Conservation (phyloP, 2,797 vertebrate species). For the Sebastes trivittatus region DNA sequence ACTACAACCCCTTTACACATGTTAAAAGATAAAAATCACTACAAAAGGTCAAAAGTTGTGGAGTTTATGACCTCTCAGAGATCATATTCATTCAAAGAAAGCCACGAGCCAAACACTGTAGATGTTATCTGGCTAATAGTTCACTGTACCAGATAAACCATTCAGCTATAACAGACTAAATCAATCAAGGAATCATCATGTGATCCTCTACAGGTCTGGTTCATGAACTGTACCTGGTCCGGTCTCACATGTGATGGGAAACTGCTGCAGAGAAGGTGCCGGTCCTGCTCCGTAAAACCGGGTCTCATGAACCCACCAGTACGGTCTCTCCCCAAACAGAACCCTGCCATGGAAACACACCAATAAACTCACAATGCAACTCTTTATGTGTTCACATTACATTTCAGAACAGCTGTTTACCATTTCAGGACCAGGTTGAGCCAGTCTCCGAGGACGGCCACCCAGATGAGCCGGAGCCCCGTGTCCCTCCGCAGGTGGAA, state of each 20-base stretch:
- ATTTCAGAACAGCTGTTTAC: conserved; percentile 68
- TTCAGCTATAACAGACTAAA: not conserved
- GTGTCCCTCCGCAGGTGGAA: conserved; percentile 88
- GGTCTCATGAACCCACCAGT: conserved; percentile 97
- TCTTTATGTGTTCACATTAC: rapidly evolving
- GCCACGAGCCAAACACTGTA: not conserved
- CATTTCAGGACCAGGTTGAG: conserved; percentile 97
- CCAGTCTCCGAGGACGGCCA: conserved; percentile 95
- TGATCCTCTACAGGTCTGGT: not conserved
- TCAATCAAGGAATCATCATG: not conserved
- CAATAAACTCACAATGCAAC: not conserved
- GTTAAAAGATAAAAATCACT: conserved; percentile 2
- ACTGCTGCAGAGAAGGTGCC: conserved; percentile 87
- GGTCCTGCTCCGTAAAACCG: conserved; percentile 84
- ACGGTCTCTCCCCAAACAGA: conserved; percentile 94
- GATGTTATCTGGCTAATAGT: not conserved
- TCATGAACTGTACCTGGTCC: conserved; percentile 86
- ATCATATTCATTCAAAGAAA: conserved; percentile 14
- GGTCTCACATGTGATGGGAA: conserved; percentile 95
- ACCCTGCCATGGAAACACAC: conserved; percentile 80
- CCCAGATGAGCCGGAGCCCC: conserved; percentile 93
- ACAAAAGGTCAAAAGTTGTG: conserved; percentile 14
- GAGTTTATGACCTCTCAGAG: conserved; percentile 33
- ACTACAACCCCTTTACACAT: not conserved
- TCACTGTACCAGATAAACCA: not conserved